Base-by-base conservation (phyloP, 1,140 invertebrate genomes). In the Trichonephila inaurata region DNA sequence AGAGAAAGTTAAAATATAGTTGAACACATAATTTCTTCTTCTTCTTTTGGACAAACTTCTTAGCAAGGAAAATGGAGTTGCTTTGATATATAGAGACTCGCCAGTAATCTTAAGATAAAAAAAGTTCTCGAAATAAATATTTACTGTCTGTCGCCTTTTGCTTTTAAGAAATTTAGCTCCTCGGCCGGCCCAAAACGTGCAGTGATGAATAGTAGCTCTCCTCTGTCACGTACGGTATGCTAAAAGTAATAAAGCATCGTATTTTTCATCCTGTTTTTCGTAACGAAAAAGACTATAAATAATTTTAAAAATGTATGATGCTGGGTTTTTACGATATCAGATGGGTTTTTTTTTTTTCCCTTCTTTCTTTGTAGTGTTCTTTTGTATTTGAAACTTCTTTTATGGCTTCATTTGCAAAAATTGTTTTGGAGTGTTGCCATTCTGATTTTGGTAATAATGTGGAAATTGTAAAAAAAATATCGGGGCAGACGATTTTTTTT, bases 161-260 rank as follows among this genome's bases (percentile, higher is more conserved):
- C 72, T 77, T 77, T 77, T 77, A 77, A 77, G 40, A 77, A 77
- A 77, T 77, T 77, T 77, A 77, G 72, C 40, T 77, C 12, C 33
- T 18, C 18, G 24, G 7, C 10, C 7, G 18, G 28, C 72, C 72
- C 8, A 33, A 28, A 72, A 77, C 24, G 28, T 33, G 72, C 6
- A 18, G 28, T 77, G 72, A 77, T 77, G 72, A 77, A 77, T 77
- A 28, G 28, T 7, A 40, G 10, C 16, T 77, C 28, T 40, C 33
- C 14, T 33, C 4, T 77, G 72, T 77, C 72, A 77, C 33, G 33
- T 18, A 28, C 72, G 18, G 18, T 77, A 77, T 77, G 10, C 72
- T 77, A 77, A 77, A 28, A 19, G 72, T 77, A 77, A 77, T 77
- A 77, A 77, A 77, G 24, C 72, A 5, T 40, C 72, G 28, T 7